A percentile compares a stretch with the other conserved stretches of the same genome.
Evolutionary conservation across 2,888 invertebrate genomes (phyloP).

Genomic region (Philereme vetulata): DNA sequence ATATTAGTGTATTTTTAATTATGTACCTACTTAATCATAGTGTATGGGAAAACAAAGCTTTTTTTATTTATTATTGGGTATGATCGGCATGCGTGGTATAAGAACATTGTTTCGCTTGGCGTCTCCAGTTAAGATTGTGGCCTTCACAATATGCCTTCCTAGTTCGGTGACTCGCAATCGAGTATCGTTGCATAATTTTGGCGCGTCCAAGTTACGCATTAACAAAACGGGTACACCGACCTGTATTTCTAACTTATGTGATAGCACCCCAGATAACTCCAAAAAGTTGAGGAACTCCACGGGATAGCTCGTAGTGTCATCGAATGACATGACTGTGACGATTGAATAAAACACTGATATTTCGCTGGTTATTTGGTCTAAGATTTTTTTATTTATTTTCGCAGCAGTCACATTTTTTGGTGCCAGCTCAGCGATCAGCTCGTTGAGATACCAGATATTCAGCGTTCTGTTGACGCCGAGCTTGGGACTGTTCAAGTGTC

Average conservation of each 20-base stretch:
- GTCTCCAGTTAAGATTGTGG: constrained; percentile 41
- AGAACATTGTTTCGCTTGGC: constrained; percentile 41
- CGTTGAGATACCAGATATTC: too few species aligned
- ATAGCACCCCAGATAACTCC: constrained; percentile 41
- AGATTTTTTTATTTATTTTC: constrained; percentile 38
- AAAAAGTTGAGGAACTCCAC: constrained; percentile 44
- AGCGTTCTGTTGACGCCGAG: too few species aligned
- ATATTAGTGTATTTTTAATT: too few species aligned
- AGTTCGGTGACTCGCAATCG: constrained; percentile 8
- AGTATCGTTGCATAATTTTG: constrained; percentile 17
- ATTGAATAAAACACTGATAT: constrained; percentile 31
- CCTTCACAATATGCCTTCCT: constrained; percentile 25
- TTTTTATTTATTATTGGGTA: too few species aligned
- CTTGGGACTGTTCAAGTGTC: too few species aligned
- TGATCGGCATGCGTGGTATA: constrained; percentile 44
- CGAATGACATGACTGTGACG: constrained; percentile 35
- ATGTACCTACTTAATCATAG: too few species aligned
- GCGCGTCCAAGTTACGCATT: constrained; percentile 15
- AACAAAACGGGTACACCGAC: constrained; percentile 39
- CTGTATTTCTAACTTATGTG: constrained; percentile 41
- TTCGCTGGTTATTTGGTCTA: constrained; percentile 32
- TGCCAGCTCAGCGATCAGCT: too few species aligned
- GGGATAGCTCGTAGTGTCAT: constrained; percentile 31
- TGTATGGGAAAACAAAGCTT: too few species aligned
- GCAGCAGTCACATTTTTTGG: neutral